Conservation (phyloP, 2,113 vertebrate genomes). For the Peromyscus polionotus region DNA sequence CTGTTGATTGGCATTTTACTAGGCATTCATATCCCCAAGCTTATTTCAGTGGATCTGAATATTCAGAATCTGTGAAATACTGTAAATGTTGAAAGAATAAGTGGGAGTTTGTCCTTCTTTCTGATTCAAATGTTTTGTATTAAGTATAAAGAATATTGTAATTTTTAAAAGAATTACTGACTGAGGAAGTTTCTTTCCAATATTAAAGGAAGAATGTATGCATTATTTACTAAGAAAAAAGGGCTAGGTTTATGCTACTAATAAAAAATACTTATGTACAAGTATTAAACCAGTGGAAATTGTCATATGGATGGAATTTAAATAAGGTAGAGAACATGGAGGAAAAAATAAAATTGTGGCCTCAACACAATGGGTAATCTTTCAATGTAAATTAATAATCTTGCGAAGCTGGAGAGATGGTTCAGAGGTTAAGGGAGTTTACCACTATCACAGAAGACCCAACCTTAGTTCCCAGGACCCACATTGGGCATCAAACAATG, state of each 20-base stretch:
- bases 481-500: too few species aligned
- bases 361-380: neutral
- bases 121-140: neutral
- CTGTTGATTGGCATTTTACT: neutral
- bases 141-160: neutral
- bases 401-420: neutral
- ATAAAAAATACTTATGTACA: neutral
- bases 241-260: neutral
- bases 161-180: neutral
- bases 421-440: neutral
- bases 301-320: neutral
- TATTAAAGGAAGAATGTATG: neutral
- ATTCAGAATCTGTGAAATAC: neutral
- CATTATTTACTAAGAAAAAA: constrained; percentile 5
- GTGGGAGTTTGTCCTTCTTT: neutral
- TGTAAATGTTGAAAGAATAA: neutral
- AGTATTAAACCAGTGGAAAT: neutral
- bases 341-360: neutral
- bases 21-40: neutral
- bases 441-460: too few species aligned
- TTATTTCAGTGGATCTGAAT: neutral
- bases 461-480: too few species aligned
- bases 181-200: constrained; percentile 8
- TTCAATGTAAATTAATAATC: neutral
- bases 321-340: neutral